These are phyloP conservation scores for Myotis daubentonii DNA, from an alignment of 2,797 vertebrate genomes.

Conservation along the genomic window DNA sequence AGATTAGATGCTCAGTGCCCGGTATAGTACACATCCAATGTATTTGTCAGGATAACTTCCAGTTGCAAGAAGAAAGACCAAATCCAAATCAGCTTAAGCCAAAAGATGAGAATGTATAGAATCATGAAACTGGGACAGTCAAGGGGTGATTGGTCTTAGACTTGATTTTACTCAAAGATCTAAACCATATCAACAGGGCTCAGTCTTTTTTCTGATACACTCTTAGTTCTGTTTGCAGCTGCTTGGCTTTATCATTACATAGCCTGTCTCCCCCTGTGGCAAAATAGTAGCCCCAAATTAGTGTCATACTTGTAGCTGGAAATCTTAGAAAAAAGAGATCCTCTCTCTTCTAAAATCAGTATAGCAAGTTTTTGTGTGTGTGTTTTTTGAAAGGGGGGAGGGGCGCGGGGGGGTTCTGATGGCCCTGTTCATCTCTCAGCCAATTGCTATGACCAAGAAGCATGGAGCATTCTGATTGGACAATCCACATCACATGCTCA, in stretches of 20 bases:
- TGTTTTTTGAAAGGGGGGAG: too few species aligned
- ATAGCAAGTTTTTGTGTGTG: neutral
- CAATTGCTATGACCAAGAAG: neutral
- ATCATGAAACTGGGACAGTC: neutral
- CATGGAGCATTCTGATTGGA: neutral
- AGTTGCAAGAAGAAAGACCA: neutral
- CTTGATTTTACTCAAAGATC: constrained; percentile 25
- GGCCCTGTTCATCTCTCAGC: neutral
- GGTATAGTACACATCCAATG: neutral
- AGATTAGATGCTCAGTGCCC: neutral
- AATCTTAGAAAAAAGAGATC: neutral
- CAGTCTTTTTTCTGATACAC: neutral
- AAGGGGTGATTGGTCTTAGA: constrained; percentile 14
- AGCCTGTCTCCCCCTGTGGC: neutral
- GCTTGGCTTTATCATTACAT: neutral
- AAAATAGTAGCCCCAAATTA: neutral
- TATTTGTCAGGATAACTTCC: neutral
- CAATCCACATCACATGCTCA: neutral
- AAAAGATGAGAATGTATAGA: neutral
- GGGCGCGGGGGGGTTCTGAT: neutral
- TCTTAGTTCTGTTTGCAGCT: neutral
- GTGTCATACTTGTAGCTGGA: neutral
- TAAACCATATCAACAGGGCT: neutral
- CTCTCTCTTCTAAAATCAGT: neutral
- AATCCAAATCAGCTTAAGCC: constrained; percentile 38